Evolutionary conservation across 2,113 vertebrate genomes (phyloP).

Genomic region (Phyllopteryx taeniolatus): DNA sequence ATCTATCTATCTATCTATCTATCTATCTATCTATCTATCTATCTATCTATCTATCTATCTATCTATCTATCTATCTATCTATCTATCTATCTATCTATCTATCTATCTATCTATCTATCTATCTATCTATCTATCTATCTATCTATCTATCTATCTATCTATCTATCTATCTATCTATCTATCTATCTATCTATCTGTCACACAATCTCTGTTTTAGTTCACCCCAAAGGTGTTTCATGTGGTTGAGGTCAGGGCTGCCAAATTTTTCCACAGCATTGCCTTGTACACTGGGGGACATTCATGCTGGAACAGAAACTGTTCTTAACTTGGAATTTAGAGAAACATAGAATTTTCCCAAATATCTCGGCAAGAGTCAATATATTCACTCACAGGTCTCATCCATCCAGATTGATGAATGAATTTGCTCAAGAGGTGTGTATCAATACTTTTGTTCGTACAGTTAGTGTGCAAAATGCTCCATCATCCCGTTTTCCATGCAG

Average conservation of each 20-base stretch:
- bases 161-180: no score
- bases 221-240: neutral
- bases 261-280: neutral
- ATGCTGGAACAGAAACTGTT: no score
- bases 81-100: no score
- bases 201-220: neutral
- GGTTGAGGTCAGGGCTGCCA: neutral
- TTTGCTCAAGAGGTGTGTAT: neutral
- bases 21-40: no score
- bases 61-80: no score
- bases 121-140: no score
- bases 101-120: no score
- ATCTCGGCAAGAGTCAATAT: neutral
- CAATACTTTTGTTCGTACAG: neutral
- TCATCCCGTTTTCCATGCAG: constrained; percentile 22
- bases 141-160: no score
- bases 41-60: no score
- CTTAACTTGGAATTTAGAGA: neutral
- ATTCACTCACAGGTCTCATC: neutral
- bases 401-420: neutral
- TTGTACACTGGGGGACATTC: neutral
- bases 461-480: constrained; percentile 21
- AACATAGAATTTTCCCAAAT: neutral
- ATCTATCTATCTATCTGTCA: no score
- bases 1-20: no score